Evolutionary conservation across 2,888 invertebrate species (phyloP).

Genomic region (Dynastes tityus): DNA sequence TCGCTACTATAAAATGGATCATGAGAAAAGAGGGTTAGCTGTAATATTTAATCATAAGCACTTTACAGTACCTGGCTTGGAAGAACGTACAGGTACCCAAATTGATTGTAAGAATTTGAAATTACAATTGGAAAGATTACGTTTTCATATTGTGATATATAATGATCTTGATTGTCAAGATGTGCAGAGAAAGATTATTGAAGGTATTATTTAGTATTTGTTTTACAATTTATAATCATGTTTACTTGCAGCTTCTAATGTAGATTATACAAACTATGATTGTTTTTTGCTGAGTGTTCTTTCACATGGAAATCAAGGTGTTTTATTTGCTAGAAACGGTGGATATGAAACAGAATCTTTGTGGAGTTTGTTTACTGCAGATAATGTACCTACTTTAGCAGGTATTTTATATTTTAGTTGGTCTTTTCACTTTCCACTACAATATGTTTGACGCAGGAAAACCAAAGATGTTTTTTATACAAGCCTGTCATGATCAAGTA

Average conservation of each 20-base stretch:
- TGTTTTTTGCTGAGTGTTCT: conserved; percentile 89
- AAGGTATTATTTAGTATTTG: conserved; percentile 69
- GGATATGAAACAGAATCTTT: conserved; percentile 87
- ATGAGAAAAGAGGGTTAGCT: conserved; percentile 86
- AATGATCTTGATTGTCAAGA: conserved; percentile 81
- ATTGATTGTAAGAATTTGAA: conserved; percentile 86
- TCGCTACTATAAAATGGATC: conserved; percentile 89
- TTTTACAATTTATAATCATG: conserved; percentile 2
- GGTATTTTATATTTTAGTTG: conserved; percentile 69
- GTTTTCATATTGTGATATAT: conserved; percentile 81
- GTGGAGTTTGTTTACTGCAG: conserved; percentile 86
- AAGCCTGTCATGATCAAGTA: conserved; percentile 93
- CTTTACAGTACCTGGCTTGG: conserved; percentile 82
- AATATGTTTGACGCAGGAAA: conserved; percentile 63
- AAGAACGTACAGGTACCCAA: conserved; percentile 86
- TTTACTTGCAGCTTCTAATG: conserved; percentile 75
- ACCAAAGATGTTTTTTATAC: conserved; percentile 79
- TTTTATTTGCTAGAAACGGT: conserved; percentile 89
- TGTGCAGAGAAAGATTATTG: conserved; percentile 77
- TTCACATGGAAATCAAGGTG: conserved; percentile 92
- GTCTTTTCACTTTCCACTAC: neutral
- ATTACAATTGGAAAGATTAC: conserved; percentile 77
- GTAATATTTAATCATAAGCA: conserved; percentile 92
- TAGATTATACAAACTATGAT: conserved; percentile 87
- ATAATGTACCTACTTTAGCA: conserved; percentile 87